A percentile compares a stretch with the other conserved stretches of the same genome.
Conservation (phyloP, 2,888 invertebrate species). For the Amblyteles armatorius region DNA sequence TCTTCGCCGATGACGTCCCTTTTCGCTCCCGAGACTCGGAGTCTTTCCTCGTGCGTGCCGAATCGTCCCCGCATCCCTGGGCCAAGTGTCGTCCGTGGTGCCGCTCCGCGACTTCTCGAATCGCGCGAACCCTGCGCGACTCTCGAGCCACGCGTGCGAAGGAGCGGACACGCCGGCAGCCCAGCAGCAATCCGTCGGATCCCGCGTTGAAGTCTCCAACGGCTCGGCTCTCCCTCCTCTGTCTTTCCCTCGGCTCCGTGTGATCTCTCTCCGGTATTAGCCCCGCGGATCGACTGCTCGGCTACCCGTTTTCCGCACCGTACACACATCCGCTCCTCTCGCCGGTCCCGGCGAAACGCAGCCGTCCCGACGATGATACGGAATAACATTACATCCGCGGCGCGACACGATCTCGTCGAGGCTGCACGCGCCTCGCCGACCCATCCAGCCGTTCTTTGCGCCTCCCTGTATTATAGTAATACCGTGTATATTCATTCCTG, state of each 20-base stretch:
- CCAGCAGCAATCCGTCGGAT: conserved; percentile 78
- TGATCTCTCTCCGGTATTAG: background rate
- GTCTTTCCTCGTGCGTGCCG: background rate
- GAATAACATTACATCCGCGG: conserved; percentile 34
- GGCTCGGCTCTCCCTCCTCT: conserved; percentile 10
- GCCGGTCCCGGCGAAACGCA: conserved; percentile 23
- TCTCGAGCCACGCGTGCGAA: conserved; percentile 5
- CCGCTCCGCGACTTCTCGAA: background rate
- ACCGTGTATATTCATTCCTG: conserved; percentile 55
- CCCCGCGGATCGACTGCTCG: conserved; percentile 4
- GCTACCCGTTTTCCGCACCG: conserved; percentile 11
- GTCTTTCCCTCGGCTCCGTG: background rate
- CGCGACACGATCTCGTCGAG: conserved; percentile 65
- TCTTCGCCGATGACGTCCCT: background rate
- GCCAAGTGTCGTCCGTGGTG: background rate
- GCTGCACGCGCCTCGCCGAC: conserved; percentile 48
- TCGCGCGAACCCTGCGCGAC: conserved; percentile 51
- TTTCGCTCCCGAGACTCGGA: background rate
- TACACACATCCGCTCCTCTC: background rate
- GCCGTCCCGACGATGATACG: conserved; percentile 60
- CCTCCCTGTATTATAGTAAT: background rate
- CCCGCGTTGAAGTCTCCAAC: conserved; percentile 81
- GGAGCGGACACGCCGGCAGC: conserved; percentile 1
- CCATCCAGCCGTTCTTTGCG: conserved; percentile 69
- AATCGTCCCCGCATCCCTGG: background rate